phyloP scores from a whole-genome alignment of 2,113 vertebrate genomes.

The Hypanus sabinus region DNA sequence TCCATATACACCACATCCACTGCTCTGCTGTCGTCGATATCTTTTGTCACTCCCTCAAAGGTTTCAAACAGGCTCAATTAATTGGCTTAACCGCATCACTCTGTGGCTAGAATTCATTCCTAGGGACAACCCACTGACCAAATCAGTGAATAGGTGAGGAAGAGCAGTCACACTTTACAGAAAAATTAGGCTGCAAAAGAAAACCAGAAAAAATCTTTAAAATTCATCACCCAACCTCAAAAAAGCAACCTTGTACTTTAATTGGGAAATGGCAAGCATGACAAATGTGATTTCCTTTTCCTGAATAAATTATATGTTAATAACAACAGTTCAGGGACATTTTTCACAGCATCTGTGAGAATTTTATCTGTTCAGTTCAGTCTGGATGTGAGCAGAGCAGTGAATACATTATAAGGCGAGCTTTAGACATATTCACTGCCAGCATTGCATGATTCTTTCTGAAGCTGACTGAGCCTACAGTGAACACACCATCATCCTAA shows the following conservation, averaged over 20 bases:
- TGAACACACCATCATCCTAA: not conserved
- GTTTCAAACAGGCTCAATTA: too few species aligned
- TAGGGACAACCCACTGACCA: not conserved
- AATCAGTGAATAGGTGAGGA: not conserved
- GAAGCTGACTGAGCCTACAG: not conserved
- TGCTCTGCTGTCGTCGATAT: too few species aligned
- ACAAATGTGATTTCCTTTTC: conserved; percentile 12
- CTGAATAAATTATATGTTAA: conserved; percentile 30
- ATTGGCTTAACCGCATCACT: not conserved
- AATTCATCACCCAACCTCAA: not conserved
- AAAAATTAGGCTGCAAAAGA: not conserved
- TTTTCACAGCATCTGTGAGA: conserved; percentile 15
- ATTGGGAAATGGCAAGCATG: not conserved
- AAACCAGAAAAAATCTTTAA: not conserved
- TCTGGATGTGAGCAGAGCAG: not conserved
- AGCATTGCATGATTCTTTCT: too few species aligned
- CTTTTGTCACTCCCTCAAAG: too few species aligned
- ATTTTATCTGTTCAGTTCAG: not conserved
- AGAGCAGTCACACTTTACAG: too few species aligned
- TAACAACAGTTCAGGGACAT: not conserved
- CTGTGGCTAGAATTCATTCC: too few species aligned
- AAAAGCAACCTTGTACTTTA: not conserved
- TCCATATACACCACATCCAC: too few species aligned
- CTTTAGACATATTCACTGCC: not conserved
- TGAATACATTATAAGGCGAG: not conserved